Evolutionary conservation across 2,113 vertebrate genomes (phyloP).

Genomic region (Sciurus niger): DNA sequence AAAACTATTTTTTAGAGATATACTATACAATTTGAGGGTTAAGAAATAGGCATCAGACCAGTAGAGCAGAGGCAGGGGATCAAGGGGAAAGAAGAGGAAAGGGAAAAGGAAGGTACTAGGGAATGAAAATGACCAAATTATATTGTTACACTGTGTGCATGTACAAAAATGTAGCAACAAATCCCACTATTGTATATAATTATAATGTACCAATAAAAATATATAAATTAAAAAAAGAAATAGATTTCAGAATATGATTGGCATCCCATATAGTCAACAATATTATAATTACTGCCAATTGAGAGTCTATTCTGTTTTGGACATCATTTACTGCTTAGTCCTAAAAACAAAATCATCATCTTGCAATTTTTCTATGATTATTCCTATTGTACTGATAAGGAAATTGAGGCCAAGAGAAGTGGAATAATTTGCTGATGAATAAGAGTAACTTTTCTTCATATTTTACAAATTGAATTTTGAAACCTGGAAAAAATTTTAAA

Average conservation of each 20-base stretch:
- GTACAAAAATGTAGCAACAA: no score
- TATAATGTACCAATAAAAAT: no score
- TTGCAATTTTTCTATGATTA: neutral
- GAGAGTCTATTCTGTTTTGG: neutral
- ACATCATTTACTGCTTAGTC: neutral
- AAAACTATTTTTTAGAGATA: neutral
- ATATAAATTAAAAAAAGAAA: neutral
- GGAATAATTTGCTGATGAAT: neutral
- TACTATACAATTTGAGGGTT: neutral
- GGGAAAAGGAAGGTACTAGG: no score
- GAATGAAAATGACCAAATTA: no score
- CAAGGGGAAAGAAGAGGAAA: no score
- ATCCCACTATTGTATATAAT: no score
- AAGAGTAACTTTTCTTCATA: neutral
- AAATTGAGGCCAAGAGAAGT: neutral
- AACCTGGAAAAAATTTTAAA: neutral
- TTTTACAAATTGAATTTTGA: conserved; percentile 30
- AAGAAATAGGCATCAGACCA: neutral
- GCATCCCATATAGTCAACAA: neutral
- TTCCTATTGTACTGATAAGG: neutral
- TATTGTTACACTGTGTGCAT: no score
- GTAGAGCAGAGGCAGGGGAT: no score
- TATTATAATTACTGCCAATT: neutral
- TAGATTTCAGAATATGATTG: neutral
- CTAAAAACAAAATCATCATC: neutral